Conservation (phyloP, 2,888 invertebrate species). For the Ectobius pallidus region DNA sequence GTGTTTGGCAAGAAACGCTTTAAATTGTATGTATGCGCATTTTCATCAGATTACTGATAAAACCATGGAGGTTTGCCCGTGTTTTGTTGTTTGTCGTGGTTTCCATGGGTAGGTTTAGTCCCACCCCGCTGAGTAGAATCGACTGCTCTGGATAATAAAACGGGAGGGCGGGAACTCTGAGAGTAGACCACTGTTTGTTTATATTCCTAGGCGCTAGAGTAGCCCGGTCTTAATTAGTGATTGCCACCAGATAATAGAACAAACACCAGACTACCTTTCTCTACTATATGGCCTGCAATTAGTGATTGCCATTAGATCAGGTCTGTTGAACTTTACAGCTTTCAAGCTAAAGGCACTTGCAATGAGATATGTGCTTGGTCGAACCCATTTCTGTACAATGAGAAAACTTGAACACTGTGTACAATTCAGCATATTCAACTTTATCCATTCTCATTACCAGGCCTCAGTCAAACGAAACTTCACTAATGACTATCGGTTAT, state of each 20-base stretch:
- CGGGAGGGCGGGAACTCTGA: background rate
- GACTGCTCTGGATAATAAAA: background rate
- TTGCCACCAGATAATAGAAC: constrained; percentile 18
- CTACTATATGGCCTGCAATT: constrained; percentile 4
- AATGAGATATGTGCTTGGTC: background rate
- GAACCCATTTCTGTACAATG: background rate
- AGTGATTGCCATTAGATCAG: constrained; percentile 7
- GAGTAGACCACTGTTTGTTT: background rate
- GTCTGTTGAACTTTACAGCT: constrained; percentile 7
- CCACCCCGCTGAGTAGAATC: background rate
- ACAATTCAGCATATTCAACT: background rate
- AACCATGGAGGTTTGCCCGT: background rate
- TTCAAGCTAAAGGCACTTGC: background rate
- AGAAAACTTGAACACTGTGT: background rate
- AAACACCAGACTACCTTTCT: background rate
- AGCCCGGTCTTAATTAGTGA: constrained; percentile 9
- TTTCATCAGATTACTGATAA: background rate
- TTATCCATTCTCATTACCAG: background rate
- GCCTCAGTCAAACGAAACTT: too few relatives aligned
- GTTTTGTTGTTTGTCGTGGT: background rate
- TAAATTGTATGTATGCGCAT: too few relatives aligned
- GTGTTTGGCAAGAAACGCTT: too few relatives aligned
- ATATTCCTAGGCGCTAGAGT: background rate
- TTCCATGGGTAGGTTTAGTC: background rate
- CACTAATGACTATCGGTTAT: too few relatives aligned